phyloP scores from a whole-genome alignment of 2,888 invertebrate genomes.

The Ptilodon capucinus region DNA sequence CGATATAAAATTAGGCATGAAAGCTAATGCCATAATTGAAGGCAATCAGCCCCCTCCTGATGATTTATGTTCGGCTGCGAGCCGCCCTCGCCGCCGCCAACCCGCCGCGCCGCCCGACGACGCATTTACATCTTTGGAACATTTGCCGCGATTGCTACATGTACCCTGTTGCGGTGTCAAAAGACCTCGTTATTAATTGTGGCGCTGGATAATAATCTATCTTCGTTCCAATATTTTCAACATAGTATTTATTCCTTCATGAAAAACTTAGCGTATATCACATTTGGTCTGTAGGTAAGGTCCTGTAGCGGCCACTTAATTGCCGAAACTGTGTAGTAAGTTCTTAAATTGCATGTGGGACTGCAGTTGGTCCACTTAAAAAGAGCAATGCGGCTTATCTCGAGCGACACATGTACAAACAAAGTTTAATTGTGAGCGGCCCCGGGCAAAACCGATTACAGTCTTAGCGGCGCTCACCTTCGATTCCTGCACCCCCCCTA shows the following conservation, averaged over 20 bases:
- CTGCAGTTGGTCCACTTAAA: constrained; percentile 76
- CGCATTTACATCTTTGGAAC: constrained; percentile 69
- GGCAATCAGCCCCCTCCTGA: constrained; percentile 75
- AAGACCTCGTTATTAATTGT: constrained; percentile 32
- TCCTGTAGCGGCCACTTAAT: constrained; percentile 28
- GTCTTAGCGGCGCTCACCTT: constrained; percentile 80
- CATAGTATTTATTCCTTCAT: constrained; percentile 8
- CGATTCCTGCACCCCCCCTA: constrained; percentile 64
- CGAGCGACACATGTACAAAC: constrained; percentile 81
- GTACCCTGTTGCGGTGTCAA: constrained; percentile 30
- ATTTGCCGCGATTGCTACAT: constrained; percentile 48
- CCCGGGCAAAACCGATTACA: constrained; percentile 81
- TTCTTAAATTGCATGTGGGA: constrained; percentile 78
- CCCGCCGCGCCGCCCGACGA: constrained; percentile 22
- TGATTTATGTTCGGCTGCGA: constrained; percentile 61
- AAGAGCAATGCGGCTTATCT: constrained; percentile 81
- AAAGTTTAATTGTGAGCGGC: constrained; percentile 81
- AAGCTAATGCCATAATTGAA: constrained; percentile 79
- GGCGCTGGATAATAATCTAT: constrained; percentile 16
- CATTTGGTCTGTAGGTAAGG: not conserved
- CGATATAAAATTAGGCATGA: constrained; percentile 72
- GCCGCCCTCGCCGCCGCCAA: constrained; percentile 16
- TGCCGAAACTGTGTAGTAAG: constrained; percentile 62
- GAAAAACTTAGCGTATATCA: not conserved
- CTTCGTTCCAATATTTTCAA: constrained; percentile 2